A percentile compares a stretch with the other conserved stretches of the same genome.
phyloP scores from a whole-genome alignment of 2,113 vertebrate species.

The Ceyx cyanopectus region DNA sequence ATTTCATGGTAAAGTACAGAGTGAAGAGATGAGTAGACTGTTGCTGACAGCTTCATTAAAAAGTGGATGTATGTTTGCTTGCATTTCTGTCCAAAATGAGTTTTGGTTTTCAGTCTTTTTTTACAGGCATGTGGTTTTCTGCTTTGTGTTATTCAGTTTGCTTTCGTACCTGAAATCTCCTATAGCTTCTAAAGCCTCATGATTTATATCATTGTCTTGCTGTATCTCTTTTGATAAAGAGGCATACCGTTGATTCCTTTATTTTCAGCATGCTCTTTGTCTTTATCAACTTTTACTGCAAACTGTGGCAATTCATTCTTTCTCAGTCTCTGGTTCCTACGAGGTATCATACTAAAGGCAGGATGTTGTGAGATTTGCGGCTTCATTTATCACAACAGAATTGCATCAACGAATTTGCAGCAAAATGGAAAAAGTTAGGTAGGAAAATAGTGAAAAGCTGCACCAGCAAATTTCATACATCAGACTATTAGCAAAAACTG shows the following conservation, averaged over 20 bases:
- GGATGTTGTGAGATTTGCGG: neutral
- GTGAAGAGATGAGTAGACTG: neutral
- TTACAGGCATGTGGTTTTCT: neutral
- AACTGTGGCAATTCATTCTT: slow-evolving; percentile 46
- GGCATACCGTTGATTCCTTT: neutral
- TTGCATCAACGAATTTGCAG: slow-evolving; percentile 27
- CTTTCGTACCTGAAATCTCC: neutral
- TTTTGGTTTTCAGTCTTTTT: neutral
- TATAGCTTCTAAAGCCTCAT: neutral
- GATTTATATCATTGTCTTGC: neutral
- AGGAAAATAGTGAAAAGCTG: neutral
- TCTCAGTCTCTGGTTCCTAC: neutral
- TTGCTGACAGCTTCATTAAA: neutral
- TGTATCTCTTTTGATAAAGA: slow-evolving; percentile 29
- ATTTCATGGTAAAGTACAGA: neutral
- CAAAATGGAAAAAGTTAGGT: slow-evolving; percentile 14
- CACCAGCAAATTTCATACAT: slow-evolving; percentile 21
- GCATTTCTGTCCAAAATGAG: neutral
- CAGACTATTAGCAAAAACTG: slow-evolving; percentile 19
- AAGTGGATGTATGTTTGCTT: neutral
- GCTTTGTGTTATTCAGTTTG: neutral
- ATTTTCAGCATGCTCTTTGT: slow-evolving; percentile 32
- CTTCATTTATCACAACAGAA: slow-evolving; percentile 42
- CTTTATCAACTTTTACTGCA: slow-evolving; percentile 52
- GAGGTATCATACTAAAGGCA: slow-evolving; percentile 4